Evolutionary conservation across 2,113 vertebrate species (phyloP).

Genomic region (Lontra canadensis): DNA sequence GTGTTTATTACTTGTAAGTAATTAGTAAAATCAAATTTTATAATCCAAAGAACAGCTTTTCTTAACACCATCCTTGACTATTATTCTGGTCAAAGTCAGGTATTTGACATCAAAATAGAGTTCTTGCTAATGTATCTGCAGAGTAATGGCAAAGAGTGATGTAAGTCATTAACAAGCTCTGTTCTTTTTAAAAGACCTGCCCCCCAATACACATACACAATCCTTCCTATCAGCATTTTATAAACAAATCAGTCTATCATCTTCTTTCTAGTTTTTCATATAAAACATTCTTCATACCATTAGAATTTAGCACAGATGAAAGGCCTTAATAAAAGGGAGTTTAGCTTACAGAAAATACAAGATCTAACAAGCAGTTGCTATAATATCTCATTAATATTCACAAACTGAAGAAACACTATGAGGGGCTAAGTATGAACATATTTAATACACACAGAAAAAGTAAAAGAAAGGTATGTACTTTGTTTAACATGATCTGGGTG

Average conservation of each 20-base stretch:
- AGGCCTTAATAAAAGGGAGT: not conserved
- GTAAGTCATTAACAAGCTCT: not conserved
- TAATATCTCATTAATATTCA: not conserved
- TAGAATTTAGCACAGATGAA: not conserved
- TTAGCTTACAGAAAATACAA: not conserved
- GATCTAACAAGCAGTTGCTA: not conserved
- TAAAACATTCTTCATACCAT: not conserved
- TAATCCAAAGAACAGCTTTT: slow-evolving; percentile 17
- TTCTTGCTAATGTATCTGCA: not conserved
- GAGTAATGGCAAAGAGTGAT: not conserved
- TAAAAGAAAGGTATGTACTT: not conserved
- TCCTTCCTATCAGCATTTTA: not conserved
- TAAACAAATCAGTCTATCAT: not conserved
- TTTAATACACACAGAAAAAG: not conserved
- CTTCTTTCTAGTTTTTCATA: slow-evolving; percentile 8
- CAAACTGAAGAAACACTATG: not conserved
- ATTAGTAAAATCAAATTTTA: slow-evolving; percentile 49
- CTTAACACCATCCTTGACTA: slow-evolving; percentile 11
- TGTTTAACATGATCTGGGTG: not conserved
- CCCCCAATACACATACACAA: not conserved
- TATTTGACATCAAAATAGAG: not conserved
- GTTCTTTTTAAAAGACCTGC: not conserved
- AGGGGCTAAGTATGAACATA: not conserved
- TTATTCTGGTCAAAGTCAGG: slow-evolving; percentile 25
- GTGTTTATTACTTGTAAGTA: not conserved